Base-by-base conservation (phyloP, 2,113 vertebrate genomes). In the Vulpes vulpes region DNA sequence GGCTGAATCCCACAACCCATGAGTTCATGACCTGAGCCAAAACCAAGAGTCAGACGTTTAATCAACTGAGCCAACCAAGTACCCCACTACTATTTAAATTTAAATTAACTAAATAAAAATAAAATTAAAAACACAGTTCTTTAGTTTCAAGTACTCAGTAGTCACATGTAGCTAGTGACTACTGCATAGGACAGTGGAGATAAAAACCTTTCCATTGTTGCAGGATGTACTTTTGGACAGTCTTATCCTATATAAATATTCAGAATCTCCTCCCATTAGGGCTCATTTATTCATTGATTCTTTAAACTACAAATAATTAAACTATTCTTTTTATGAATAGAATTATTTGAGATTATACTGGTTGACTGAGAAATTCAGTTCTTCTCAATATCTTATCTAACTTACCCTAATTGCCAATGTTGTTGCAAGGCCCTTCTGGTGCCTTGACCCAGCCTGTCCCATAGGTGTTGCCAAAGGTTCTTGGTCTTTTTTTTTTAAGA, bases 21-120 rank as follows among this genome's bases (percentile, higher is more conserved):
- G 67, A 69, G 67, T 9, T 69, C 67, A 69, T 69, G 67, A 69
- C 32, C 65, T 69, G 65, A 69, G n/a, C 67, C 32, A 69, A 69
- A 69, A 69, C 17, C 17, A 9, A 19, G 8, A 35, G 32, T 35
- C 1, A 0, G 32, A 20, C 14, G 17, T 8, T 35, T 19, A 35
- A 35, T n/a, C 65, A 69, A 69, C 17, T 69, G 32, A 69, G 67
- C 17, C 32, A 35, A 3, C 67, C 32, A 20, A 17, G 67, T 35
- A n/a, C n/a, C 67, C 67, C 67, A 69, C 67, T 69, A 69, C 32
- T 78, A 79, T 53, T 53, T 79, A 79, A 82, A 79, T 86, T 38
- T 86, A 97, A 86, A 80, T 91, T 43, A 79, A 69, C 64, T 64
- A 67, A 30, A 78, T 51, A 86, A 38, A 78, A 90, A 30, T 53